A percentile compares a stretch with the other conserved stretches of the same genome.
These are phyloP conservation scores for Crocodylus rhombifer DNA, from an alignment of 2,797 vertebrate genomes.

Conservation along the genomic window DNA sequence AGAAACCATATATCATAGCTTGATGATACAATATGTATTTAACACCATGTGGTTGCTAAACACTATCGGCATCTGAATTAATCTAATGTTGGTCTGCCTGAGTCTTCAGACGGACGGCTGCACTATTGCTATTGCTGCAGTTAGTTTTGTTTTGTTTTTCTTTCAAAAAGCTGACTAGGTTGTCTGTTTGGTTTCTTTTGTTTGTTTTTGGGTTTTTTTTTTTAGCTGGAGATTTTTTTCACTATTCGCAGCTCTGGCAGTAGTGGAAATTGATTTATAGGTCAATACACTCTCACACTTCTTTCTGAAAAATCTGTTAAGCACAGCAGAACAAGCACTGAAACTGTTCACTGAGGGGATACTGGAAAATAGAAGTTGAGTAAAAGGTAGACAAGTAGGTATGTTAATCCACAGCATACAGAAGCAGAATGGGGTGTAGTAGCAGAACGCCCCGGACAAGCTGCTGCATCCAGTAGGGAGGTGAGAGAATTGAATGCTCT, in stretches of 20 bases:
- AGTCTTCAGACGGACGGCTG: background rate
- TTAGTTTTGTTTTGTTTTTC: background rate
- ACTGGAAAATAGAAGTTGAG: background rate
- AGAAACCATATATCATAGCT: background rate
- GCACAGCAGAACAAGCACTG: background rate
- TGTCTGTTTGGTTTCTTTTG: background rate
- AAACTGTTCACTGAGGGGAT: background rate
- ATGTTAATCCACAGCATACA: background rate
- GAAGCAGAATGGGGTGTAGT: background rate
- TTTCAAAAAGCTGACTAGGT: background rate
- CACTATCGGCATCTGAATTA: background rate
- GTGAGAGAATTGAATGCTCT: rapidly evolving
- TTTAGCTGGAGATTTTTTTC: too few relatives aligned
- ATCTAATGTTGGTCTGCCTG: background rate
- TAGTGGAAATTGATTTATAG: too few relatives aligned
- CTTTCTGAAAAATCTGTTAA: background rate
- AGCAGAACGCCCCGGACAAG: background rate
- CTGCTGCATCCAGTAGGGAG: background rate
- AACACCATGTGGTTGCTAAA: background rate
- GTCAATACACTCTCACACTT: background rate
- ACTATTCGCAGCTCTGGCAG: too few relatives aligned
- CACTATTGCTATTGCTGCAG: background rate
- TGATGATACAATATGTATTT: background rate
- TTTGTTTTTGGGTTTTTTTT: too few relatives aligned
- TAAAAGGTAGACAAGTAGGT: background rate